Percentiles rank a stretch among this genome's conserved stretches.
These are phyloP conservation scores for Aethes cnicana DNA, from an alignment of 2,888 invertebrate genomes.

Conservation along the genomic window DNA sequence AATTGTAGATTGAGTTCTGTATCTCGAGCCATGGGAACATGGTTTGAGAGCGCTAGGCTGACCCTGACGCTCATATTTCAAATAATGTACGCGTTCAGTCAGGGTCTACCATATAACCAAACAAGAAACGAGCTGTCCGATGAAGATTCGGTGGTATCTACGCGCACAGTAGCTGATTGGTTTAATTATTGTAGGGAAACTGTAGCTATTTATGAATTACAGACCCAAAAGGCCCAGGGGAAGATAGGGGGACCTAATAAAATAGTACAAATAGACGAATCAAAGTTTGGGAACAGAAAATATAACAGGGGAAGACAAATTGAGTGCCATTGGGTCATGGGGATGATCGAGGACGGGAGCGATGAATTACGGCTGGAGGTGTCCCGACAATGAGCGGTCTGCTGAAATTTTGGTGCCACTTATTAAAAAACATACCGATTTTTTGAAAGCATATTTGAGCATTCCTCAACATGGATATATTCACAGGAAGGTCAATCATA, in stretches of 20 bases:
- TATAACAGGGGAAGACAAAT: not conserved
- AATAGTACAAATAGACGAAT: not conserved
- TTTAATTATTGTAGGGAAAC: not conserved
- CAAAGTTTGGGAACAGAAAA: no score
- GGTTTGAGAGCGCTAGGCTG: not conserved
- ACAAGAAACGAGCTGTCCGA: not conserved
- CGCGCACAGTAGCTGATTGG: not conserved
- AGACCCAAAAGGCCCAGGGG: not conserved
- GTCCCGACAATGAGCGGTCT: no score
- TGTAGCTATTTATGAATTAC: not conserved
- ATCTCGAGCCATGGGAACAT: not conserved
- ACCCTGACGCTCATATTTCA: not conserved
- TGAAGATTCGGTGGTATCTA: not conserved
- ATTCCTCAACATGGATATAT: slow-evolving; percentile 33
- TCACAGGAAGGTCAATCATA: slow-evolving; percentile 36
- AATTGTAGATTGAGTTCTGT: not conserved
- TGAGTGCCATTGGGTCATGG: not conserved
- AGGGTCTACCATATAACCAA: not conserved
- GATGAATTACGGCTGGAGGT: no score
- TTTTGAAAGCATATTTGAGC: slow-evolving; percentile 33
- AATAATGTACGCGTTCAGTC: not conserved
- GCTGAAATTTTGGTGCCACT: slow-evolving; percentile 37
- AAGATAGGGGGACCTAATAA: not conserved
- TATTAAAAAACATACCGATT: slow-evolving; percentile 39
- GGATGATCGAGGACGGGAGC: not conserved